Base-by-base conservation (phyloP, 2,888 invertebrate genomes). In the Pachymerium ferrugineum region DNA sequence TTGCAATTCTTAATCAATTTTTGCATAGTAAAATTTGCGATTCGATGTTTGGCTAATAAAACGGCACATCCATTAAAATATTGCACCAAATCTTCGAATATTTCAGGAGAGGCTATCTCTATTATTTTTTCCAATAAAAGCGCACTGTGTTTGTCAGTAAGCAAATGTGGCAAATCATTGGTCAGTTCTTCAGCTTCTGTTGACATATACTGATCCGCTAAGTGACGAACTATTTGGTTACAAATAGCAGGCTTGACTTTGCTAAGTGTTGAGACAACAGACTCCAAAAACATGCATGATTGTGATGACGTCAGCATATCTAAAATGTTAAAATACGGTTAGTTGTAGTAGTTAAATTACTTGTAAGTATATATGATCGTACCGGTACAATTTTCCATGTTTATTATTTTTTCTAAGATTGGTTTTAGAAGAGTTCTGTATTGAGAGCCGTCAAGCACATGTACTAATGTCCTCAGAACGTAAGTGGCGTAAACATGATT, bases 21-120 rank as follows among this genome's bases (percentile, higher is more conserved):
- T 42, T 73, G 73, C 0, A 73, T 12, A 19, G 67, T n/a, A 67
- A 67, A 73, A 67, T 73, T 73, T 10, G 73, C 29, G 14, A 67
- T 73, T 1, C 28, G 30, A 33, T 47, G 28, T 73, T 22, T 25
- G 5, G 67, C 67, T 35, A 73, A 22, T 16, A 14, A n/a, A 3
- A n/a, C 25, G 4, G 67, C 6, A 14, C 67, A 28, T 22, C 16
- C 19, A 67, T 62, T 67, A 30, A 73, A 68, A 67, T 67, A 47
- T 16, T 6, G 1, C 16, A 47, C 16, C 22, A 47, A 47, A 19
- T 16, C 16, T 12, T 47, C 71, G n/a, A 70, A 70, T 4, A 71
- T 71, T 30, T 14, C 1, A 30, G 74, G 35, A 10, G 74, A 71
- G 33, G 33, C 3, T 2, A 30, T 12, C n/a, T 74, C 47, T n/a